phyloP scores from a whole-genome alignment of 1,140 invertebrate genomes.

The Microplitis demolitor region DNA sequence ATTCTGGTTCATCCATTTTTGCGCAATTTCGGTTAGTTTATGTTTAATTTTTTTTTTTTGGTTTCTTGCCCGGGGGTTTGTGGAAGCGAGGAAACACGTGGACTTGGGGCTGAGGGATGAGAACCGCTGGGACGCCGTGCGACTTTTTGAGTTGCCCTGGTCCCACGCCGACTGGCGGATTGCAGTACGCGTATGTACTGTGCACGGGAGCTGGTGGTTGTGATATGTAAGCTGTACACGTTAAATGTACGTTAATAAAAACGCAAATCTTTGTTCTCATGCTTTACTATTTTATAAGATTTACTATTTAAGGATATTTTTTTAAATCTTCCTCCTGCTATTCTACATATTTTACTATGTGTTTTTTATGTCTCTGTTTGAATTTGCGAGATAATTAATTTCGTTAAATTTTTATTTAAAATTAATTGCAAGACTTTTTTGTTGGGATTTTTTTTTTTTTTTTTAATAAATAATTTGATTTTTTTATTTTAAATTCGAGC shows the following conservation, averaged over 20 bases:
- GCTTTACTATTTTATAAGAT: not conserved
- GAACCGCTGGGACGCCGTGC: slow-evolving; percentile 55
- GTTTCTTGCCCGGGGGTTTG: not conserved
- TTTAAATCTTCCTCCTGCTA: too few relatives aligned
- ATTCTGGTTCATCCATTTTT: not conserved
- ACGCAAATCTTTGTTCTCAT: slow-evolving; percentile 5
- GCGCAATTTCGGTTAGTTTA: not conserved
- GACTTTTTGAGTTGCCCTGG: slow-evolving; percentile 59
- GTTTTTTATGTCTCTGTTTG: too few relatives aligned
- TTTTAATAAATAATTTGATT: too few relatives aligned
- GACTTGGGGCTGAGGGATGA: slow-evolving; percentile 34
- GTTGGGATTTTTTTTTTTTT: too few relatives aligned
- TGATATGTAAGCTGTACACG: slow-evolving; percentile 19
- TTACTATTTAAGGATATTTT: too few relatives aligned
- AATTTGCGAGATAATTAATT: too few relatives aligned
- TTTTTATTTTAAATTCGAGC: too few relatives aligned
- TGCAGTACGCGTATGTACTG: slow-evolving; percentile 37
- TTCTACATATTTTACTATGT: too few relatives aligned
- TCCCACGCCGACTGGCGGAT: slow-evolving; percentile 56
- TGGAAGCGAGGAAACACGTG: not conserved
- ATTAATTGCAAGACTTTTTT: too few relatives aligned
- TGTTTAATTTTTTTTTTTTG: not conserved
- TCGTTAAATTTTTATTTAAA: too few relatives aligned
- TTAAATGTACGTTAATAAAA: slow-evolving; percentile 26
- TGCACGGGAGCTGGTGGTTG: slow-evolving; percentile 23